Evolutionary conservation across 1,140 invertebrate genomes (phyloP), one percentile per base, ranked within the genome.

Genomic region (Sogatella furcifera): DNA sequence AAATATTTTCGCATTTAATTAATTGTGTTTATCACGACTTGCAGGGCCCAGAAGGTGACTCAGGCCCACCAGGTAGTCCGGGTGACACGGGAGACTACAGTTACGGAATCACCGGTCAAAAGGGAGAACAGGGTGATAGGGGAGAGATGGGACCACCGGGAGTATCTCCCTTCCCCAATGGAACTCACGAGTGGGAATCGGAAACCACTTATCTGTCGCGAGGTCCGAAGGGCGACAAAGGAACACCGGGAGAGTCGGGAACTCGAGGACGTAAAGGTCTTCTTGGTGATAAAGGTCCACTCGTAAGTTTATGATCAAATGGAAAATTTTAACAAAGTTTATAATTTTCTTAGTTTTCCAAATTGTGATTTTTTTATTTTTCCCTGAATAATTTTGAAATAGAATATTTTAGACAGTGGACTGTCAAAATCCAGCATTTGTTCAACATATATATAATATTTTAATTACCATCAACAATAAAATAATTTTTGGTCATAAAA

Each of bases 11-110:
- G n/a, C n/a, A n/a, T n/a, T n/a, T n/a, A n/a, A 17, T 49, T 15
- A 4, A 49, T 5, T 13, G 4, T 49, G 4, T 49, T 49, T 49
- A 13, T 49, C n/a, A 13, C 8, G 13, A 49, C 10, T 31, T 31
- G 19, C 62, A 64, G 10, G 69, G 70, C 38, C 74, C 78, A 60
- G 63, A 67, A 58, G 80, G 80, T 14, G 69, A 74, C 21, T 66
- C 71, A 17, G 80, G 80, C 34, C 71, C 71, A 1, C 52, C 59
- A 11, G 62, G 62, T 3, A 22, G 14, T 21, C 38, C 57, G 68
- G 79, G 79, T 22, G 66, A 57, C 13, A 68, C 68, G 41, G 86
- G 85, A 15, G 76, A 80, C 38, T 68, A 56, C 8, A 85, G 79
- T n/a, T 74, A 76, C 49, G 54, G 63, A 0, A 67, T 69, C 5